Evolutionary conservation across 2,888 invertebrate genomes (phyloP), one percentile per base, ranked within the genome.

Genomic region (Apotomis capreana): DNA sequence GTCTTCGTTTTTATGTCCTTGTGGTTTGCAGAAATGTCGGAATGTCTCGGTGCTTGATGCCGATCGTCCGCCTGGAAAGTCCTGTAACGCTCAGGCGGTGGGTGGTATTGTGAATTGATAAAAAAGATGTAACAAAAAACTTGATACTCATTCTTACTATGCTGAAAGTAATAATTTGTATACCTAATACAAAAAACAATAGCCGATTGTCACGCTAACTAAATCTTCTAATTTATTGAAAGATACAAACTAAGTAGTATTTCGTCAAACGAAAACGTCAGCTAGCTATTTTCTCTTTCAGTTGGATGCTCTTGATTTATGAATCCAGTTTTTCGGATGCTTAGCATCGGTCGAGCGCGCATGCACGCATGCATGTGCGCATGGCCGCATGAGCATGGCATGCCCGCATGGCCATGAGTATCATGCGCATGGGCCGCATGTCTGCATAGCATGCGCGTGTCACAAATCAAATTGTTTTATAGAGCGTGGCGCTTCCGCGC

Each of bases 251-350:
- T 64, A 26, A 26, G 26, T 26, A 26, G 26, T 64, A 40, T 46
- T 4, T 57, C 40, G n/a, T 57, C 37, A 58, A 65, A 57, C 46
- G 65, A 57, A 65, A 57, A 46, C 3, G 57, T 46, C 44, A 57
- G 26, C 26, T 15, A 49, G 5, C n/a, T 40, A 40, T 72, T 69
- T 69, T 70, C 60, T 61, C 61, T 67, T 62, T 61, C 61, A 61
- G 49, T 37, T 55, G 5, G 36, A 51, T 8, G 36, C 59, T 36
- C 61, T 61, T 73, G 64, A 74, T 74, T 73, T 73, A 76, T 76
- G 64, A 26, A 51, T 52, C 12, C 54, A 60, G 68, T 80, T 79
- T 79, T 80, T 80, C 77, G 77, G 77, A 74, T 71, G 74, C 65
- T 77, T 61, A 70, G 74, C 73, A 74, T 74, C 65, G 76, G 73